Evolutionary conservation across 2,888 invertebrate genomes (phyloP).

Genomic region (Frankliniella fusca): DNA sequence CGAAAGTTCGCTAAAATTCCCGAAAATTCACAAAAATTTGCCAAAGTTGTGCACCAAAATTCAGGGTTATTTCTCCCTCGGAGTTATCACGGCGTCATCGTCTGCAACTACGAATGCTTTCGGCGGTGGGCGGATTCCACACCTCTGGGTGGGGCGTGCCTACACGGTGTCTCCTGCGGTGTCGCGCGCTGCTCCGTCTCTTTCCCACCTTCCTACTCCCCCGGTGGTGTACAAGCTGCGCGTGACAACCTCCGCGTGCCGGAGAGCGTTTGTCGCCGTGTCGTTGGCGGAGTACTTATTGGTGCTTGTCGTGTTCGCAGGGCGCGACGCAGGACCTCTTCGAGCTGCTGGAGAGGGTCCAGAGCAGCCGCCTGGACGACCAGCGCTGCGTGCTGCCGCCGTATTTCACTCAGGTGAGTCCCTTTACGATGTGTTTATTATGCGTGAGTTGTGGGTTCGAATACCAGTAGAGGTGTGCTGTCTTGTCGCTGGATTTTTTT

Average conservation of each 20-base stretch:
- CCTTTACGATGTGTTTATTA: background rate
- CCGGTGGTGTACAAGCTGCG: too few species aligned
- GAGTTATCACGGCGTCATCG: too few species aligned
- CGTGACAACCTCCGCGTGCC: too few species aligned
- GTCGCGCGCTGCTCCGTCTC: too few species aligned
- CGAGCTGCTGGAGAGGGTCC: constrained; percentile 88
- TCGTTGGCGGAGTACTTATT: too few species aligned
- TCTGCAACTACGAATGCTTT: too few species aligned
- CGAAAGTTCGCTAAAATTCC: too few species aligned
- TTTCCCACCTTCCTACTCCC: background rate
- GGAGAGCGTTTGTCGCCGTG: too few species aligned
- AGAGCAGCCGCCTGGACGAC: constrained; percentile 92
- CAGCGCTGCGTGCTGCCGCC: constrained; percentile 94
- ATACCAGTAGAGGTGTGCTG: background rate
- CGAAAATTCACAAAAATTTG: too few species aligned
- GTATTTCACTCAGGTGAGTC: constrained; percentile 79
- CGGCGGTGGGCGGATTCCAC: too few species aligned
- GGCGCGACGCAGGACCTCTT: constrained; percentile 73
- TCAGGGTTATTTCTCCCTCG: too few species aligned
- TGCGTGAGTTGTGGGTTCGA: background rate
- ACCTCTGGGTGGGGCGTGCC: background rate
- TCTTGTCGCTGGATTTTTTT: background rate
- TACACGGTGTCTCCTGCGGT: background rate
- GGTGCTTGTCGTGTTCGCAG: constrained; percentile 34
- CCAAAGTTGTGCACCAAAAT: too few species aligned